Percentiles rank a stretch among this genome's conserved stretches.
Conservation (phyloP, 2,797 vertebrate genomes). For the Manis javanica region DNA sequence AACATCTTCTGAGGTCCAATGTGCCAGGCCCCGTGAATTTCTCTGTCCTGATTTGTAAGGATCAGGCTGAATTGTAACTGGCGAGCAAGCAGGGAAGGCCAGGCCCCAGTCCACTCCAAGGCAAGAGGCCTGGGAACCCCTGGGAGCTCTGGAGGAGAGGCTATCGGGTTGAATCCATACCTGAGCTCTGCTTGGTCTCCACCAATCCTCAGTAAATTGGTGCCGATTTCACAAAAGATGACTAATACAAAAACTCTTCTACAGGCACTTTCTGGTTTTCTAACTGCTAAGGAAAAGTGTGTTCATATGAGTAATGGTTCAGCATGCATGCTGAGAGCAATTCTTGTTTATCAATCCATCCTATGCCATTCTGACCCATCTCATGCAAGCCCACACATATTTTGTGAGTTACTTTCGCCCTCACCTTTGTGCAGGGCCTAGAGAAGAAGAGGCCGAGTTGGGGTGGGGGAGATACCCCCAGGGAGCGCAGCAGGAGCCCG, state of each 20-base stretch:
- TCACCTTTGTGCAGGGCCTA: neutral
- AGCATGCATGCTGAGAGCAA: neutral
- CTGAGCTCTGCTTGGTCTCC: neutral
- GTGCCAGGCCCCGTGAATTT: neutral
- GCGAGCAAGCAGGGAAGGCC: neutral
- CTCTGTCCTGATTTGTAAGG: neutral
- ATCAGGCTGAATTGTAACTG: neutral
- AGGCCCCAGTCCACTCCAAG: neutral
- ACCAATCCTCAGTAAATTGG: neutral
- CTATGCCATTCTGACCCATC: neutral
- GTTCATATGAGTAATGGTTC: neutral
- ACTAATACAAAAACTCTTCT: neutral
- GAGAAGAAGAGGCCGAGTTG: accelerated
- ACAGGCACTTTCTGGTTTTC: neutral
- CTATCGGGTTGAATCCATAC: neutral
- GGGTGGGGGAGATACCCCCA: accelerated
- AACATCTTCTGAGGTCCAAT: neutral
- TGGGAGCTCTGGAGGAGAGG: accelerated
- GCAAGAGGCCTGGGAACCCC: too few species aligned
- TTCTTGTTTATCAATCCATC: neutral
- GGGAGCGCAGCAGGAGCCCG: neutral
- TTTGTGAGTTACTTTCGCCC: neutral
- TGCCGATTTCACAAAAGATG: neutral
- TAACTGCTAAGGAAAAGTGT: neutral
- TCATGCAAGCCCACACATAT: too few species aligned